Evolutionary conservation across 1,140 invertebrate genomes (phyloP).

Genomic region (Nomia melanderi): DNA sequence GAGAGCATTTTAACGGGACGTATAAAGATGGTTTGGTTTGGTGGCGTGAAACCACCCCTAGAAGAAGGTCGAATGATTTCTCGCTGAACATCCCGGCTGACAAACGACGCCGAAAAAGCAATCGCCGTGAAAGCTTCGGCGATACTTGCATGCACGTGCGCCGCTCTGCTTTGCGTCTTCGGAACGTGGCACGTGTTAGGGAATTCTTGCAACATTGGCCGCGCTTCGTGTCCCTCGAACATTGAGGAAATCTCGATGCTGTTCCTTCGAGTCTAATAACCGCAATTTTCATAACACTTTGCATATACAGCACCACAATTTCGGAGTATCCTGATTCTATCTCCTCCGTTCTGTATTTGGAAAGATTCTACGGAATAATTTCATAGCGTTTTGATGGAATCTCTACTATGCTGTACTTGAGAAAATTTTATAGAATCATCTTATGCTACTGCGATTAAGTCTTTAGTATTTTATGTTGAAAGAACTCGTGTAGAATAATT

Average conservation of each 20-base stretch:
- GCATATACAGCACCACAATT: no score
- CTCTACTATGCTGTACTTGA: no score
- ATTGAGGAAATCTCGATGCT: no score
- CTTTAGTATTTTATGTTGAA: no score
- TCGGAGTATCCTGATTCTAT: no score
- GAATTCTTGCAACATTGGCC: background rate
- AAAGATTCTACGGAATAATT: no score
- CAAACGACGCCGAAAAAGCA: constrained; percentile 69
- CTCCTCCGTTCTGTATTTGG: no score
- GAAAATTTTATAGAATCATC: no score
- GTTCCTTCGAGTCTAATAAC: background rate
- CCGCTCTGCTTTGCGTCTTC: constrained; percentile 14
- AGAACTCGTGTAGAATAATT: no score
- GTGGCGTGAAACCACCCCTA: background rate
- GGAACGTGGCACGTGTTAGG: background rate
- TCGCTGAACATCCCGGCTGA: constrained; percentile 57
- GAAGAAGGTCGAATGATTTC: constrained; percentile 61
- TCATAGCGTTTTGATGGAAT: no score
- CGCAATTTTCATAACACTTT: no score
- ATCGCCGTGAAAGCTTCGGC: constrained; percentile 69
- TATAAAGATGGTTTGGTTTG: constrained; percentile 22
- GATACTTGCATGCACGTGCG: constrained; percentile 50
- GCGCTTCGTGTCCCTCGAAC: background rate
- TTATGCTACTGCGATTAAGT: no score
- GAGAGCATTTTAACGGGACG: background rate